phyloP scores from a whole-genome alignment of 2,888 invertebrate genomes.

The Ophioninae sp. region DNA sequence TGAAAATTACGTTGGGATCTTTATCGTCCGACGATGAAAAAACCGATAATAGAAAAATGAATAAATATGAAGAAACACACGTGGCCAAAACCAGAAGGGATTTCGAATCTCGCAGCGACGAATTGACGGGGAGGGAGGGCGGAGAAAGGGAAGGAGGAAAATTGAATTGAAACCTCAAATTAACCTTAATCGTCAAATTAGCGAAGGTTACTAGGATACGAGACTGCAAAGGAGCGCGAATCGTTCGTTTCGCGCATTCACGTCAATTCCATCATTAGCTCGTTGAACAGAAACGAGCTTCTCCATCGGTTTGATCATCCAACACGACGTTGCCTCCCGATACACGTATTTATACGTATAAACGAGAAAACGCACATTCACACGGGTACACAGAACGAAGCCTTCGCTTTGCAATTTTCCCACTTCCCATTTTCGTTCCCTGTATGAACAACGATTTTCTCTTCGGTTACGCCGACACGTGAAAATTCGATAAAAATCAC shows the following conservation, averaged over 20 bases:
- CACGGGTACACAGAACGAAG: constrained; percentile 6
- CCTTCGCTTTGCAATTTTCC: constrained; percentile 19
- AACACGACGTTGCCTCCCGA: neutral
- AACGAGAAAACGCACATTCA: neutral
- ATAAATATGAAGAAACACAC: too few species aligned
- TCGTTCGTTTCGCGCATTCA: constrained; percentile 12
- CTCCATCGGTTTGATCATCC: constrained; percentile 4
- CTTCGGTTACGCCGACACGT: constrained; percentile 42
- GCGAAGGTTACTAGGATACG: neutral
- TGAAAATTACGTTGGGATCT: too few species aligned
- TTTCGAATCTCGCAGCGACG: neutral
- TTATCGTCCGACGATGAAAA: too few species aligned
- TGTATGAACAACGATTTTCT: constrained; percentile 3
- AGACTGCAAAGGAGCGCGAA: neutral
- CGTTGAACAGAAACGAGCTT: neutral
- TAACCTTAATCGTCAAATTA: constrained; percentile 4
- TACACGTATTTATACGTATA: neutral
- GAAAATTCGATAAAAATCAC: constrained; percentile 57
- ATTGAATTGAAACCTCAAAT: neutral
- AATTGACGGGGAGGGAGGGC: neutral
- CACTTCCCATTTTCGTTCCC: neutral
- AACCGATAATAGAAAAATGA: neutral
- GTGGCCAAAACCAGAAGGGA: neutral
- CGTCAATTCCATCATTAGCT: constrained; percentile 18
- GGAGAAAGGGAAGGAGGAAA: too few species aligned